Conservation (phyloP, 2,888 invertebrate genomes). For the Volucella bombylans region DNA sequence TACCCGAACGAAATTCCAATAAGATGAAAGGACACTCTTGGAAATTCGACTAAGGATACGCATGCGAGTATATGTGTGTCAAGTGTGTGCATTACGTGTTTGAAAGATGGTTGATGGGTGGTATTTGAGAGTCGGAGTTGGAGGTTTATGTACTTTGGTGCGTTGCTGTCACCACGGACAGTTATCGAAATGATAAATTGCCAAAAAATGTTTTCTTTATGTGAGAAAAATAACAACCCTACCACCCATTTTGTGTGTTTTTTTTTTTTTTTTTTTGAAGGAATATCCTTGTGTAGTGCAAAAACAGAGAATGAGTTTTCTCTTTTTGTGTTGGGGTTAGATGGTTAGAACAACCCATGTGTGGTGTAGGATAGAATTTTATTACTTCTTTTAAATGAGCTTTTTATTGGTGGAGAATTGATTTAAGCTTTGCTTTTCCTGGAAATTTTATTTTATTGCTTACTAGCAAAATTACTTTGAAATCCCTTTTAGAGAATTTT, state of each 20-base stretch:
- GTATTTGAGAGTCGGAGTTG: not conserved
- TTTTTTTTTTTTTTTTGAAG: conserved; percentile 19
- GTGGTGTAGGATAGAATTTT: conserved; percentile 11
- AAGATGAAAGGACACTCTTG: conserved; percentile 33
- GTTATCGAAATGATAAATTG: conserved; percentile 73
- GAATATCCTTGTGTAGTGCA: conserved; percentile 17
- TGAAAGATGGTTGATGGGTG: not conserved
- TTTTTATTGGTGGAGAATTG: conserved; percentile 58
- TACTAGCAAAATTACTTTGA: conserved; percentile 10
- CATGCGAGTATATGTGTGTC: conserved; percentile 65
- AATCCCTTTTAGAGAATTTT: conserved; percentile 1
- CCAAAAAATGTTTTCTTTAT: conserved; percentile 47
- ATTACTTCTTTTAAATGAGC: conserved; percentile 41
- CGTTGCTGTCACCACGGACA: conserved; percentile 67
- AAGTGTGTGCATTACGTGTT: conserved; percentile 64
- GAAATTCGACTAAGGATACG: conserved; percentile 30
- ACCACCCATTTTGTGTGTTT: no score
- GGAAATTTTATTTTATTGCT: conserved; percentile 26
- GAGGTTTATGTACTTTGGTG: conserved; percentile 36
- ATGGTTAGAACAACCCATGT: not conserved
- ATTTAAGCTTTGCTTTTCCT: conserved; percentile 27
- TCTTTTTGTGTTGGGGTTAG: conserved; percentile 1
- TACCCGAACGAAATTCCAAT: conserved; percentile 34
- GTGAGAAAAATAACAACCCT: conserved; percentile 1
- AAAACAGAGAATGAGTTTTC: conserved; percentile 4